Evolutionary conservation across 2,888 invertebrate genomes (phyloP).

Genomic region (Allacma fusca): DNA sequence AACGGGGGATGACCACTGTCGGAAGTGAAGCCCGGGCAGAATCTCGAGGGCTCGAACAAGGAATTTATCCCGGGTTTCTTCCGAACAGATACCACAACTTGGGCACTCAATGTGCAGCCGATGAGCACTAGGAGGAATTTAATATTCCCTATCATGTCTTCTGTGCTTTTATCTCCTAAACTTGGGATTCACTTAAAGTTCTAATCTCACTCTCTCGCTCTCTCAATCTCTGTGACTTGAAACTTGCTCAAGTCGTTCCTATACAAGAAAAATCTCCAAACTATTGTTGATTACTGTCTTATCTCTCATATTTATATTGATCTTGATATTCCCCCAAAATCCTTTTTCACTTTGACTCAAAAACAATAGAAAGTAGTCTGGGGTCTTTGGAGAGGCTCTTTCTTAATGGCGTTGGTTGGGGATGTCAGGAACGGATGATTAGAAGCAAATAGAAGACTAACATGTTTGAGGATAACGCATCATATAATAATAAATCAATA

Average conservation of each 20-base stretch:
- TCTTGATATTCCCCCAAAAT: background rate
- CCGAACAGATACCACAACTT: background rate
- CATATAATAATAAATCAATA: too few relatives aligned
- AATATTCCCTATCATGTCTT: background rate
- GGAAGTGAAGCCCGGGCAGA: slow-evolving; percentile 29
- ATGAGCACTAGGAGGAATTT: too few relatives aligned
- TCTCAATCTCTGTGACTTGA: too few relatives aligned
- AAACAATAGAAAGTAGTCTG: background rate
- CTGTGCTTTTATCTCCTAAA: too few relatives aligned
- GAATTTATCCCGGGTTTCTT: background rate
- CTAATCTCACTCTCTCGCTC: too few relatives aligned
- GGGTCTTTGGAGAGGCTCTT: background rate
- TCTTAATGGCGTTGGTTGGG: background rate
- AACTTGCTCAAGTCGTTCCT: too few relatives aligned
- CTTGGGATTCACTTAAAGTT: too few relatives aligned
- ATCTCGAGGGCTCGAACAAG: slow-evolving; percentile 14
- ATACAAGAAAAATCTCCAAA: background rate
- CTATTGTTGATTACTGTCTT: background rate
- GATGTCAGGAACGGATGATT: background rate
- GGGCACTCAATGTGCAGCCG: too few relatives aligned
- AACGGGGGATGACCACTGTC: slow-evolving; percentile 44
- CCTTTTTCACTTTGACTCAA: background rate
- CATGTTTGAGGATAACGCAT: background rate
- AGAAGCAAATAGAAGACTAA: background rate
- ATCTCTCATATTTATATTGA: background rate